Base-by-base conservation (phyloP, 1,140 invertebrate genomes). In the Drosophila gunungcola region DNA sequence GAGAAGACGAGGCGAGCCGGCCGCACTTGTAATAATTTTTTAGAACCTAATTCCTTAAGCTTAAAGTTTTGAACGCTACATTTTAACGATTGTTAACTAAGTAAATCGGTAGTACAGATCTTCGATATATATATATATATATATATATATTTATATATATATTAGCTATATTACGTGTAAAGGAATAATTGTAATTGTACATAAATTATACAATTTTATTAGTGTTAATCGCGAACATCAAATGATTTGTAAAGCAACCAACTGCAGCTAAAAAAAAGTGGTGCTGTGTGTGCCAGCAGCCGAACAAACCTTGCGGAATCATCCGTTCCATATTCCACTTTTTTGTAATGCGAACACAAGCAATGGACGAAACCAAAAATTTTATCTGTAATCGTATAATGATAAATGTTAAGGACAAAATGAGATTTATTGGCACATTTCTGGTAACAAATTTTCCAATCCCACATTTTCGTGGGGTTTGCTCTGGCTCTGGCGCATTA, bases 201-300 rank as follows among this genome's bases (percentile, higher is more conserved):
- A 86, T 86, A 86, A 76, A 83, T 73, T 78, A 82, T 86, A 82
- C 57, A 88, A 75, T 78, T 86, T 88, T 82, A 78, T 86, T 88
- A 86, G 82, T 78, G 78, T 78, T 86, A 82, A 75, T 78, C 55
- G n/a, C 52, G 42, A 58, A 65, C 73, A 56, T 52, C 36, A 46
- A 65, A 67, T 75, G 61, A 65, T 75, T 65, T 63, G 45, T 54
- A 74, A 69, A 73, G 32, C 34, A 68, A 78, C 34, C 34, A 68
- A 78, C 34, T 68, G 61, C 46, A 68, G 73, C 38, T 41, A 63
- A 54, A 43, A 46, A 48, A 6, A 56, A 65, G 43, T 48, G 68
- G 68, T 70, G 68, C 67, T 70, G 63, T 70, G 67, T 48, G 67
- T 48, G 62, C 64, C 60, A 68, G 64, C 64, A 68, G 45, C 64